Conservation (phyloP, 2,797 vertebrate species). For the Halcyon chelicuti region DNA sequence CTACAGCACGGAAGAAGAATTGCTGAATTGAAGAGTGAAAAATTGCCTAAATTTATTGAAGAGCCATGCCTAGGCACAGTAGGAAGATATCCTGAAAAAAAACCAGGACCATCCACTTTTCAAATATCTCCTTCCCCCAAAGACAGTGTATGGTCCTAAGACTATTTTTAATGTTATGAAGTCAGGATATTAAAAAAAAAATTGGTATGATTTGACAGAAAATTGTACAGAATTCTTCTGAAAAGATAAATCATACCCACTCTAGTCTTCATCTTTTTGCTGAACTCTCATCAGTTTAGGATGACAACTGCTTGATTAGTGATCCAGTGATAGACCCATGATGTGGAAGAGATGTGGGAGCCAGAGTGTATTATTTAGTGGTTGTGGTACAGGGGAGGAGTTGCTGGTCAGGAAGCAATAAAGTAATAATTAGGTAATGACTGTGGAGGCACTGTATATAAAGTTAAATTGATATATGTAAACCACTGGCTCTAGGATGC, state of each 20-base stretch:
- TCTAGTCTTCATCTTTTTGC: background rate
- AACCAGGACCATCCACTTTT: background rate
- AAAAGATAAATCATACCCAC: background rate
- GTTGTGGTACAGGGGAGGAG: background rate
- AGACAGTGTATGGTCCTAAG: background rate
- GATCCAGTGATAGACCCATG: background rate
- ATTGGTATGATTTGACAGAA: background rate
- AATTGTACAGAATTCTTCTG: background rate
- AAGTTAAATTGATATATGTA: background rate
- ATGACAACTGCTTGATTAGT: constrained; percentile 11
- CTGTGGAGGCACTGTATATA: background rate
- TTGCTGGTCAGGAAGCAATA: constrained; percentile 37
- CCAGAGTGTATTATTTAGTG: background rate
- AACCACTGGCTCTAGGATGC: constrained; percentile 32
- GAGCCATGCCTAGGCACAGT: background rate
- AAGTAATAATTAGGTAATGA: background rate
- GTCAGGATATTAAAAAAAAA: background rate
- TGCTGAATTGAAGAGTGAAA: background rate
- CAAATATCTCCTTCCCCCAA: background rate
- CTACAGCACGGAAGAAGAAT: background rate
- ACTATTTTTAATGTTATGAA: background rate
- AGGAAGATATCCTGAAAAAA: background rate
- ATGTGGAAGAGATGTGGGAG: constrained; percentile 28
- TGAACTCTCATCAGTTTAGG: background rate
- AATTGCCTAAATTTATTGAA: background rate